phyloP scores from a whole-genome alignment of 2,113 vertebrate species.

The Dipodomys stephensi region DNA sequence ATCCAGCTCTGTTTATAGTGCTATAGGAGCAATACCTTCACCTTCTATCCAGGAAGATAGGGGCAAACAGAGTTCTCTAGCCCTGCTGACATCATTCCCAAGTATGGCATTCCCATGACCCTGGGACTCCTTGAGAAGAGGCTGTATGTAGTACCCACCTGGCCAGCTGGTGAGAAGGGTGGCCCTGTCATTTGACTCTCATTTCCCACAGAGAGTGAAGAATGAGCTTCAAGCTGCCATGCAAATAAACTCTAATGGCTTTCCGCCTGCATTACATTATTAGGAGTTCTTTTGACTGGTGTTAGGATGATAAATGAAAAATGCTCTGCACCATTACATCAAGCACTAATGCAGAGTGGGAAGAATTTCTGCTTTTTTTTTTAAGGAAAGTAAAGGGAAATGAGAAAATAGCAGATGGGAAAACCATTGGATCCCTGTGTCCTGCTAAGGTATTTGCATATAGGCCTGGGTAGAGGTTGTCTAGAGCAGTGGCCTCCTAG shows the following conservation, averaged over 20 bases:
- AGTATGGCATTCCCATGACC: not conserved
- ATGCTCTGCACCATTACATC: constrained; percentile 86
- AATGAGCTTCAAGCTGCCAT: constrained; percentile 80
- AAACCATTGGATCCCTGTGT: constrained; percentile 32
- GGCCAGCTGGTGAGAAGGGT: not conserved
- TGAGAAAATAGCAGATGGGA: constrained; percentile 60
- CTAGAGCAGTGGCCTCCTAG: no score
- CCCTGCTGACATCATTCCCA: no score
- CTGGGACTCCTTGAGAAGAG: not conserved
- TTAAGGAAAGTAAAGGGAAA: not conserved
- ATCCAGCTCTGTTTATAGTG: not conserved
- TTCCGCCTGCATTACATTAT: constrained; percentile 84
- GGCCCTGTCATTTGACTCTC: constrained; percentile 37
- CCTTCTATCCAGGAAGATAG: not conserved
- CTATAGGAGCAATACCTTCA: not conserved
- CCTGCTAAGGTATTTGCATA: not conserved
- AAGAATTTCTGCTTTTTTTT: constrained; percentile 73
- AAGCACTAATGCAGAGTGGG: constrained; percentile 83
- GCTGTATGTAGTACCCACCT: not conserved
- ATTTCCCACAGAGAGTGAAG: constrained; percentile 60
- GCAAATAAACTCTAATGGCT: constrained; percentile 86
- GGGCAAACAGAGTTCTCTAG: not conserved
- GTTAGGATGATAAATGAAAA: constrained; percentile 89
- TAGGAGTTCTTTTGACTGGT: constrained; percentile 86
- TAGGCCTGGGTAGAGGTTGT: not conserved